phyloP scores from a whole-genome alignment of 2,797 vertebrate genomes.

The Takifugu ocellatus region DNA sequence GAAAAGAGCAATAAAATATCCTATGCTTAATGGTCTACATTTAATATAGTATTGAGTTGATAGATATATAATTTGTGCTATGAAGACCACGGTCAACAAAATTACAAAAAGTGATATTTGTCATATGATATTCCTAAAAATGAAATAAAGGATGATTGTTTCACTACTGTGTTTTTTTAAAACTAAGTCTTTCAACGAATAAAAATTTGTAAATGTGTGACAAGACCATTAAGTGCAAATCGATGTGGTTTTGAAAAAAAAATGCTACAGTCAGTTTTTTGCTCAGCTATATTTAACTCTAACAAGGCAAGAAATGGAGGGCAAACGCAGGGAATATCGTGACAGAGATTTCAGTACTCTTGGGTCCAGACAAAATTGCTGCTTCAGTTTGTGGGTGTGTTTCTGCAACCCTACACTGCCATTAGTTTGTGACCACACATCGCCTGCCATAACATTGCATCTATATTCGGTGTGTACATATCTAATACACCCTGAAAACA shows the following conservation, averaged over 20 bases:
- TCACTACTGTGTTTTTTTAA: conserved; percentile 6
- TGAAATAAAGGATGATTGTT: neutral
- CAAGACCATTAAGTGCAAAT: conserved; percentile 5
- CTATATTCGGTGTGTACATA: conserved; percentile 66
- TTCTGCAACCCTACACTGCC: conserved; percentile 78
- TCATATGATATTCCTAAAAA: too few species aligned
- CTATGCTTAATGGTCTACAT: too few species aligned
- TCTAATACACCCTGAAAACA: conserved; percentile 63
- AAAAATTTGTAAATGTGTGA: conserved; percentile 11
- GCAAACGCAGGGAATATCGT: conserved; percentile 57
- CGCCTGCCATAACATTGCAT: conserved; percentile 64
- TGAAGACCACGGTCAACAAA: neutral
- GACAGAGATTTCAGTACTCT: conserved; percentile 58
- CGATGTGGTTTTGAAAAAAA: neutral
- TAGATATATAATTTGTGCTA: neutral
- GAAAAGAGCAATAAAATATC: too few species aligned
- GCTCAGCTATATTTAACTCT: conserved; percentile 1
- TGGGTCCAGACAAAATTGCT: conserved; percentile 74
- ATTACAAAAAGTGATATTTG: neutral
- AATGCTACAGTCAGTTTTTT: neutral
- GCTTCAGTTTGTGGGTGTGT: conserved; percentile 79
- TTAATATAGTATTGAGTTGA: neutral
- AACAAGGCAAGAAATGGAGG: conserved; percentile 33
- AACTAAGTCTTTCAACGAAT: conserved; percentile 21
- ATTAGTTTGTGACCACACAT: conserved; percentile 77